phyloP scores from a whole-genome alignment of 2,797 vertebrate genomes.

The Propithecus perrieri region DNA sequence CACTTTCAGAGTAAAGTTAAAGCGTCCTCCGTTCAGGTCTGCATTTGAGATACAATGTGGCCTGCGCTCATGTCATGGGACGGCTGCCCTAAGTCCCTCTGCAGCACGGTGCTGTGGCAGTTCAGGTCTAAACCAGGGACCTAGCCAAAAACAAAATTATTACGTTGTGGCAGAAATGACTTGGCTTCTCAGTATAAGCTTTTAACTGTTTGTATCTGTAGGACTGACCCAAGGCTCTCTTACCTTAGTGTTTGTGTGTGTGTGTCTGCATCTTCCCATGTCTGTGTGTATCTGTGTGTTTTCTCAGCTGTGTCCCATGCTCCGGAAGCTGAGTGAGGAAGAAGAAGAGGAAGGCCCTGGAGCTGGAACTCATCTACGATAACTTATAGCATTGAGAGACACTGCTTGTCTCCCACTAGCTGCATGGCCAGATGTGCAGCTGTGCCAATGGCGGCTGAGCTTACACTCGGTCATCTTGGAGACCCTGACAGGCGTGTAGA shows the following conservation, averaged over 20 bases:
- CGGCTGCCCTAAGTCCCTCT: no score
- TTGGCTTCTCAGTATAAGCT: neutral
- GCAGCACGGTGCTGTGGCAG: fast-evolving
- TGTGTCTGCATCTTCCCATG: neutral
- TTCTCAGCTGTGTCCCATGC: neutral
- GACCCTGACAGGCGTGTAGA: neutral
- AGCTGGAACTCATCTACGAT: neutral
- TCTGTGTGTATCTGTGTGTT: neutral
- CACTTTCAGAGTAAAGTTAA: neutral
- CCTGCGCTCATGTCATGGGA: neutral
- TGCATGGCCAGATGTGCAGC: neutral
- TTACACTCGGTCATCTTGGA: neutral
- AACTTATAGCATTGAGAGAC: neutral
- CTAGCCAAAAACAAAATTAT: neutral
- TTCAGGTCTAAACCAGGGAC: neutral
- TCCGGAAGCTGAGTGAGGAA: neutral
- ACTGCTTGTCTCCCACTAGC: neutral
- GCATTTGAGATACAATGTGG: neutral
- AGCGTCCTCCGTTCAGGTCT: neutral
- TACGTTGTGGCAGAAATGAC: neutral
- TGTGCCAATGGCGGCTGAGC: fast-evolving
- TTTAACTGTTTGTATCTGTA: neutral
- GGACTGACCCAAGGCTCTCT: neutral
- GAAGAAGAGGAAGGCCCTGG: neutral
- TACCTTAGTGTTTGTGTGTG: neutral